These are phyloP conservation scores for Drosophila pectinifera DNA, from an alignment of 1,140 invertebrate genomes.

Conservation along the genomic window DNA sequence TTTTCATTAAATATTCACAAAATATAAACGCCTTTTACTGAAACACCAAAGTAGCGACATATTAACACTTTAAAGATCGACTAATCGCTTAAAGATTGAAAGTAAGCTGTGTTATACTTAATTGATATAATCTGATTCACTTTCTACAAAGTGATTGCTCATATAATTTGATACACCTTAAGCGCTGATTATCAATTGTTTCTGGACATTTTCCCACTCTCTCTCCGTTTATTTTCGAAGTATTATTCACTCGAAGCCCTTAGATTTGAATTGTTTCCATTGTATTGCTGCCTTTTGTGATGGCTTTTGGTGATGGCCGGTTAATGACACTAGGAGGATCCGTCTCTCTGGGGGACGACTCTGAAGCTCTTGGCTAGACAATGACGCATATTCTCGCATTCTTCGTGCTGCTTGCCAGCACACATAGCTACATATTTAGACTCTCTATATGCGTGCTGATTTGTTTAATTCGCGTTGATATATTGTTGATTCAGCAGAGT, in stretches of 20 bases:
- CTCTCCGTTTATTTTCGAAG: neutral
- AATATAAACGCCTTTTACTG: neutral
- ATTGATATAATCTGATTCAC: conserved; percentile 17
- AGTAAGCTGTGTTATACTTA: neutral
- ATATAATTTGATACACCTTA: neutral
- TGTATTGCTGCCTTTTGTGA: conserved; percentile 27
- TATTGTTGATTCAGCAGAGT: conserved; percentile 30
- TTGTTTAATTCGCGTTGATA: conserved; percentile 28
- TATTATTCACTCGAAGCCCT: neutral
- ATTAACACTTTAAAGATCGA: conserved; percentile 1
- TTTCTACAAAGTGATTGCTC: conserved; percentile 16
- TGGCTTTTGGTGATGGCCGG: conserved; percentile 44
- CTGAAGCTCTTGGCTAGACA: conserved; percentile 60
- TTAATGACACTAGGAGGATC: conserved; percentile 59
- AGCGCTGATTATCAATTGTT: conserved; percentile 2
- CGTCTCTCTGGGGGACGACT: conserved; percentile 23
- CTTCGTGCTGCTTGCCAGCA: conserved; percentile 63
- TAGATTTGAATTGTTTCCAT: conserved; percentile 31
- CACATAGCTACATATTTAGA: conserved; percentile 18
- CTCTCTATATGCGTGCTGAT: conserved; percentile 8
- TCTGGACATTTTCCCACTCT: neutral
- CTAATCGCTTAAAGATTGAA: neutral
- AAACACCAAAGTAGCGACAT: neutral
- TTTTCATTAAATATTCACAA: conserved; percentile 1
- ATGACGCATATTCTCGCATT: conserved; percentile 74